A percentile compares a stretch with the other conserved stretches of the same genome.
phyloP scores from a whole-genome alignment of 2,888 invertebrate genomes.

The Trachelus troglodyta region DNA sequence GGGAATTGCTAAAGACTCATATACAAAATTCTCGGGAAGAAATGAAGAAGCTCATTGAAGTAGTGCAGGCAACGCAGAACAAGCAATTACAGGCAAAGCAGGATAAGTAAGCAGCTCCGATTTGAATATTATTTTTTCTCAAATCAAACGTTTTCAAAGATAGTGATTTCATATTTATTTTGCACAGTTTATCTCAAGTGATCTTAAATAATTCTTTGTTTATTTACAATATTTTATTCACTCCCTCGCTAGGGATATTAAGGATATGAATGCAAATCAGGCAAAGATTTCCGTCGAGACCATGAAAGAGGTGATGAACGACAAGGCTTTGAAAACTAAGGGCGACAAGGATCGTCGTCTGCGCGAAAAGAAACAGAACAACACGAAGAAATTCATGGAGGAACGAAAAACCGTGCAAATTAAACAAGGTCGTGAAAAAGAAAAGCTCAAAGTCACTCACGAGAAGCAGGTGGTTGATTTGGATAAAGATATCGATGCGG shows the following conservation, averaged over 20 bases:
- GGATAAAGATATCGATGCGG: constrained; percentile 64
- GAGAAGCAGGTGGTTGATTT: constrained; percentile 70
- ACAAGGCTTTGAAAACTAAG: constrained; percentile 75
- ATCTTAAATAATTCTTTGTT: not conserved
- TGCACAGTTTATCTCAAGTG: not conserved
- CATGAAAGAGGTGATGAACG: constrained; percentile 73
- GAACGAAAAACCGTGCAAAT: constrained; percentile 70
- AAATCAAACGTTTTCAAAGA: not conserved
- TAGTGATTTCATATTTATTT: not conserved
- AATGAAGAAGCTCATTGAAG: constrained; percentile 69
- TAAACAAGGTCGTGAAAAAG: constrained; percentile 71
- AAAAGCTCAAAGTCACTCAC: constrained; percentile 72
- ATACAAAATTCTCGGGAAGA: constrained; percentile 69
- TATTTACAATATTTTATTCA: not conserved
- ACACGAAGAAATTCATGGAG: constrained; percentile 75
- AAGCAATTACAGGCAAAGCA: constrained; percentile 71
- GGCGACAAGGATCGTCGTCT: constrained; percentile 75
- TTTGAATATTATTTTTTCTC: not conserved
- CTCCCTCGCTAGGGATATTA: constrained; percentile 68
- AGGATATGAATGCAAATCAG: constrained; percentile 74
- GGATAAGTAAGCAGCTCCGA: constrained; percentile 66
- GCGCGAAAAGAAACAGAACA: constrained; percentile 73
- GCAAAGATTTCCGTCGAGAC: constrained; percentile 76
- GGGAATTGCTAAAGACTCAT: constrained; percentile 72
- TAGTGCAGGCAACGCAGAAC: constrained; percentile 68